A percentile compares a stretch with the other conserved stretches of the same genome.
Conservation (phyloP, 2,113 vertebrate species). For the Phycodurus eques region DNA sequence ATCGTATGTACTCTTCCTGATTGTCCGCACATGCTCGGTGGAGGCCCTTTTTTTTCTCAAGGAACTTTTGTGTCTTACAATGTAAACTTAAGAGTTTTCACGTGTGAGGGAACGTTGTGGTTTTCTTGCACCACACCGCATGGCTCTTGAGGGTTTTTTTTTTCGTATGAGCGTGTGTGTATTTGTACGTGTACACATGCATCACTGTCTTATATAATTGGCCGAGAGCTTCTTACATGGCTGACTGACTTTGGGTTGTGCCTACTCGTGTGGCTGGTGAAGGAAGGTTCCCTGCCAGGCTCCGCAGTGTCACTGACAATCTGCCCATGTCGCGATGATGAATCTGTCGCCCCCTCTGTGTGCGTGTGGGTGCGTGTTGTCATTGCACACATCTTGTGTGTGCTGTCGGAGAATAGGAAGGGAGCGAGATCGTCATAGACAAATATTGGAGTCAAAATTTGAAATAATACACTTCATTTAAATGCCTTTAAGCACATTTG, state of each 20-base stretch:
- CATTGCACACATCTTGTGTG: neutral
- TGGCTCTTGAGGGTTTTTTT: constrained; percentile 10
- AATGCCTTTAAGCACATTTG: no score
- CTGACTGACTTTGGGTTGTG: constrained; percentile 54
- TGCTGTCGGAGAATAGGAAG: neutral
- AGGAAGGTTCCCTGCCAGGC: constrained; percentile 61
- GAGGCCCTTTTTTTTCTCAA: constrained; percentile 1
- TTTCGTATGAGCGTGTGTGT: constrained; percentile 10
- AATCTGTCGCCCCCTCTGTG: constrained; percentile 41
- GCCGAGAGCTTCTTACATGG: constrained; percentile 55
- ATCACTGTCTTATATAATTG: constrained; percentile 66
- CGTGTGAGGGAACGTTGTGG: constrained; percentile 8
- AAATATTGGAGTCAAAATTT: neutral
- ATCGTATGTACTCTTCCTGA: constrained; percentile 49
- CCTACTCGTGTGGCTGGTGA: constrained; percentile 52
- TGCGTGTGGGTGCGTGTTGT: neutral
- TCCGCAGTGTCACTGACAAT: constrained; percentile 67
- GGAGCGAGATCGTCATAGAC: neutral
- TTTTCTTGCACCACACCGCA: constrained; percentile 1
- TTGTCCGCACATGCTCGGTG: constrained; percentile 16
- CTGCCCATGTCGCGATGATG: constrained; percentile 65
- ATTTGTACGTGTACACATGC: constrained; percentile 41
- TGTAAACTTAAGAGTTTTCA: neutral
- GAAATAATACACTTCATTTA: no score
- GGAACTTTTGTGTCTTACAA: constrained; percentile 10